A percentile compares a stretch with the other conserved stretches of the same genome.
These are phyloP conservation scores for Agapostemon virescens DNA, from an alignment of 2,888 invertebrate species.

Conservation along the genomic window DNA sequence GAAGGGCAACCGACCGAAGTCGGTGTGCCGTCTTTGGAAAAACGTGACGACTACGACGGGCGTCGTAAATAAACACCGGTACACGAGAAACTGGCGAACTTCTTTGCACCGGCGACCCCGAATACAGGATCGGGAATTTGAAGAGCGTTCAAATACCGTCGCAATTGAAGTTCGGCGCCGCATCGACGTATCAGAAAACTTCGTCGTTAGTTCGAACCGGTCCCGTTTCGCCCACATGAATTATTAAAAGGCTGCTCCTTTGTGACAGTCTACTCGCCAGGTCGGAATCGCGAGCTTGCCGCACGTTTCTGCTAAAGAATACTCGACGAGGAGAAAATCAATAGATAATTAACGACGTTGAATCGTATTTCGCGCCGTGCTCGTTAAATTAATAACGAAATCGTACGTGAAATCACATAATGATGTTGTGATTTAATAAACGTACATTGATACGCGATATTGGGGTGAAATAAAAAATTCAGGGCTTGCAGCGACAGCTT, in stretches of 20 bases:
- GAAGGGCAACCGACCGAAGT: slow-evolving; percentile 10
- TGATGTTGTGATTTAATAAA: neutral
- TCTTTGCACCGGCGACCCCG: slow-evolving; percentile 21
- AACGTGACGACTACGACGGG: slow-evolving; percentile 50
- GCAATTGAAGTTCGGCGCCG: slow-evolving; percentile 31
- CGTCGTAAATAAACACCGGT: slow-evolving; percentile 58
- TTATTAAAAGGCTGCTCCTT: slow-evolving; percentile 62
- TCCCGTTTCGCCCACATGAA: slow-evolving; percentile 51
- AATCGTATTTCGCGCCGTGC: neutral
- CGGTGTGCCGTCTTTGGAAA: slow-evolving; percentile 41
- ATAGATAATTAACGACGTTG: slow-evolving; percentile 1
- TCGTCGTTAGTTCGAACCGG: slow-evolving; percentile 15
- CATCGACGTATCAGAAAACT: slow-evolving; percentile 54
- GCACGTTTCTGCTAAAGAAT: slow-evolving; percentile 2
- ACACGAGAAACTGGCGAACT: slow-evolving; percentile 35
- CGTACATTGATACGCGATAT: neutral
- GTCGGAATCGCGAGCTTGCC: slow-evolving; percentile 7
- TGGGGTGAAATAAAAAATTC: neutral
- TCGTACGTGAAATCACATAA: neutral
- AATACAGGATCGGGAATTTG: slow-evolving; percentile 28
- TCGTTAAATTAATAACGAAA: slow-evolving; percentile 19
- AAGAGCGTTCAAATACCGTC: slow-evolving; percentile 30
- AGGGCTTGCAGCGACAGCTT: too few species aligned
- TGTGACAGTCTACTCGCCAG: slow-evolving; percentile 24
- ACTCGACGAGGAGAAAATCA: slow-evolving; percentile 18